Percentiles rank a stretch among this genome's conserved stretches.
Evolutionary conservation across 2,797 vertebrate species (phyloP).

Genomic region (Holocentrus rufus): DNA sequence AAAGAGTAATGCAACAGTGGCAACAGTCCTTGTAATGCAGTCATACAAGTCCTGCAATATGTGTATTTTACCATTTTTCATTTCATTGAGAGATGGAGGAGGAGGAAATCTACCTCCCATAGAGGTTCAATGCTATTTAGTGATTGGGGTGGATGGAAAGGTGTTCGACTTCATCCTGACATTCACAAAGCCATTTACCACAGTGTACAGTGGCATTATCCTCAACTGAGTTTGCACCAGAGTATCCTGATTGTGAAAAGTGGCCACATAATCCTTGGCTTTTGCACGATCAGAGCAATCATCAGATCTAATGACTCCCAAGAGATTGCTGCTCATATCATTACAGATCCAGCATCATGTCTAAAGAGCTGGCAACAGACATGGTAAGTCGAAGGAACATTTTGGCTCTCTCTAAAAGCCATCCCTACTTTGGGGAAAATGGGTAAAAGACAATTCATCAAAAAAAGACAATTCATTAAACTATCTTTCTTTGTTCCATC

Average conservation of each 20-base stretch:
- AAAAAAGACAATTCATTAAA: constrained; percentile 21
- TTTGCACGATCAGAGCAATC: constrained; percentile 58
- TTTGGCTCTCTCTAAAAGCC: constrained; percentile 33
- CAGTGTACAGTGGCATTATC: constrained; percentile 21
- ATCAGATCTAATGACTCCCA: constrained; percentile 59
- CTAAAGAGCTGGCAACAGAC: constrained; percentile 29
- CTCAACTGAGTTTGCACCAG: background rate
- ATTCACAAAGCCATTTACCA: constrained; percentile 39
- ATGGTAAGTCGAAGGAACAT: constrained; percentile 14
- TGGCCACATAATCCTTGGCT: constrained; percentile 48
- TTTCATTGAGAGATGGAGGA: background rate
- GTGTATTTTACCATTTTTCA: background rate
- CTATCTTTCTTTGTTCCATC: constrained; percentile 2
- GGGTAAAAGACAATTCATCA: constrained; percentile 18
- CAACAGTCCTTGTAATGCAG: too few relatives aligned
- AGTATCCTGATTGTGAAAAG: constrained; percentile 28
- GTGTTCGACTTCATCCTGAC: constrained; percentile 28
- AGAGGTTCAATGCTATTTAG: constrained; percentile 10
- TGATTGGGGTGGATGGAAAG: constrained; percentile 1
- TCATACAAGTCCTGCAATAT: background rate
- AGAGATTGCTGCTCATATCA: constrained; percentile 46
- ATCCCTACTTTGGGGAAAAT: constrained; percentile 8
- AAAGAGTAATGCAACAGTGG: too few relatives aligned
- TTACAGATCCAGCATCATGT: constrained; percentile 38
- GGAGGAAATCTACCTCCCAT: background rate